These are phyloP conservation scores for Chelon auratus DNA, from an alignment of 2,797 vertebrate species.

Conservation along the genomic window DNA sequence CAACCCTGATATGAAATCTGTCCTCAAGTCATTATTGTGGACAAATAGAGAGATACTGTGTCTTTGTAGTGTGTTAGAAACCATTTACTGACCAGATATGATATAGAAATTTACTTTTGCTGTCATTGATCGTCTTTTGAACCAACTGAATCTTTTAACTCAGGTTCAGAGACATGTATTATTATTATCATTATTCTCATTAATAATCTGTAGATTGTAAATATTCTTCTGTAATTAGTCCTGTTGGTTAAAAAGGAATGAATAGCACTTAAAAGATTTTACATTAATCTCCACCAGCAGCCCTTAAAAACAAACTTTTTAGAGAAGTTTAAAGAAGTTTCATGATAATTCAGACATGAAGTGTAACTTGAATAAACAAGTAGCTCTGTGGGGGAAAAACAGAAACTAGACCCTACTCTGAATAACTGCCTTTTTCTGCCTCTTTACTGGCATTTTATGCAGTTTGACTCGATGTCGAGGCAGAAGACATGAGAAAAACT, in stretches of 20 bases:
- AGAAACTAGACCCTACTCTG: background rate
- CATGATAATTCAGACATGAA: background rate
- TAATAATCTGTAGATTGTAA: background rate
- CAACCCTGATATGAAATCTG: too few species aligned
- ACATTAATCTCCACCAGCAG: background rate
- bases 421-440: background rate
- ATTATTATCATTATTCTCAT: background rate
- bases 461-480: too few species aligned
- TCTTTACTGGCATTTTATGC: background rate
- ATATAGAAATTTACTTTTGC: background rate
- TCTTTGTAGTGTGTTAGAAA: constrained; percentile 4
- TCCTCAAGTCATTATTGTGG: background rate
- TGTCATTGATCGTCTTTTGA: too few species aligned
- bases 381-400: background rate
- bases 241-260: background rate
- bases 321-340: too few species aligned
- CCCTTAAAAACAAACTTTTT: background rate
- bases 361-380: background rate
- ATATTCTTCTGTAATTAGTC: background rate
- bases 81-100: background rate
- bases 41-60: background rate
- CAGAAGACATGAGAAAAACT: too few species aligned
- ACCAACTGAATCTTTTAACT: too few species aligned
- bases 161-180: too few species aligned
- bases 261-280: background rate